Evolutionary conservation across 2,797 vertebrate species (phyloP), one percentile per base, ranked within the genome.

Genomic region (Rhyacichthys aspro): DNA sequence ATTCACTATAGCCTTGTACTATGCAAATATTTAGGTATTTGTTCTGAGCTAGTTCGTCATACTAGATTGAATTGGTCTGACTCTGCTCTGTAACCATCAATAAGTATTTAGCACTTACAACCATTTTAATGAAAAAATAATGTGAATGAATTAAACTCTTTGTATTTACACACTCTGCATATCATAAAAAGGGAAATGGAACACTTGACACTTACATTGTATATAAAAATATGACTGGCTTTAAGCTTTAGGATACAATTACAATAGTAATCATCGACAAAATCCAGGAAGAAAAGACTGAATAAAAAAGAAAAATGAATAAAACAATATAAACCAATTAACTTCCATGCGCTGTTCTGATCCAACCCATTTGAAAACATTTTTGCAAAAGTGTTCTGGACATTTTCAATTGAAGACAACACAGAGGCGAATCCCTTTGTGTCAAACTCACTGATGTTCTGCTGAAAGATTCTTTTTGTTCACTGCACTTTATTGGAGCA

Each of bases 401-500:
- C 53, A 63, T 67, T 57, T 79, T 77, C n/a, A 63, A 59, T 67
- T 78, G 44, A 56, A 79, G 74, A 79, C 48, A 80, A 65, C 72
- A 79, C 57, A 46, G 17, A 53, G 43, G 39, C 63, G 62, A 73
- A 49, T 52, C 54, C 15, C 63, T 74, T 67, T 66, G 55, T 73
- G 55, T 66, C 73, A 62, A 70, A 36, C 60, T 59, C 67, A 72
- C 63, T 71, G 67, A 83, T 83, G 64, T 72, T 81, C 53, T 43
- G 71, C 70, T 78, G 63, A 78, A 71, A 82, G 37, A 63, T 64
- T 71, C 14, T 43, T 71, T 82, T 83, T 82, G 72, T 83, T 84
- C 60, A 74, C 37, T 75, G 72, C 63, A 86, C 68, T 89, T 90
- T 86, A 88, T 90, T 85, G 79, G 76, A 86, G 80, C 78, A 65